A percentile compares a stretch with the other conserved stretches of the same genome.
phyloP scores from a whole-genome alignment of 2,797 vertebrate genomes.

The Heterohyrax brucei region DNA sequence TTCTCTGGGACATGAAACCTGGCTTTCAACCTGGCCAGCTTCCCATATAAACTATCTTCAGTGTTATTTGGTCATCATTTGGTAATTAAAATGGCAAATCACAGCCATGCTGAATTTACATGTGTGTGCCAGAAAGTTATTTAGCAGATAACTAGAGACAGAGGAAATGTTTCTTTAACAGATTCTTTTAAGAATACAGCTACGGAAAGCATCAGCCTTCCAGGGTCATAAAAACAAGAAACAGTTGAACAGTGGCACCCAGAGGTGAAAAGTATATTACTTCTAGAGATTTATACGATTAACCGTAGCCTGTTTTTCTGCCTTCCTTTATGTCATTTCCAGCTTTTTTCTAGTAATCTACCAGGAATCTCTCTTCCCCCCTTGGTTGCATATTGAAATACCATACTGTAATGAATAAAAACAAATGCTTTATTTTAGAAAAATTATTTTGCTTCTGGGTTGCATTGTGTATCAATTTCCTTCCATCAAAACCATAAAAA shows the following conservation, averaged over 20 bases:
- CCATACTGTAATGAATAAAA: constrained; percentile 69
- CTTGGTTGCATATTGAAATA: constrained; percentile 74
- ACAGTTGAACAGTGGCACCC: constrained; percentile 92
- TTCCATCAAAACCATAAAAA: constrained; percentile 79
- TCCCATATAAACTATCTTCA: constrained; percentile 64
- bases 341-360: constrained; percentile 79
- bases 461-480: constrained; percentile 74
- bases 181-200: constrained; percentile 85
- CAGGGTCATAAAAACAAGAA: constrained; percentile 87
- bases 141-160: constrained; percentile 82
- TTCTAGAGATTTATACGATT: constrained; percentile 77
- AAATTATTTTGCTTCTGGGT: constrained; percentile 64
- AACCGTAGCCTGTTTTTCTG: constrained; percentile 78
- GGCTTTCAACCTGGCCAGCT: constrained; percentile 75
- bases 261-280: constrained; percentile 89
- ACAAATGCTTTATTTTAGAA: constrained; percentile 72
- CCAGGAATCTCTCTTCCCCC: constrained; percentile 77
- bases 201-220: constrained; percentile 81
- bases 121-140: constrained; percentile 77
- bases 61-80: constrained; percentile 80
- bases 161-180: constrained; percentile 88
- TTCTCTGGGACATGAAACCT: constrained; percentile 69
- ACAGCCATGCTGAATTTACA: constrained; percentile 82
- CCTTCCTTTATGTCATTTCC: constrained; percentile 78
- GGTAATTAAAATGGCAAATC: constrained; percentile 79